These are phyloP conservation scores for Nyctereutes procyonoides DNA, from an alignment of 2,113 vertebrate genomes.

Conservation along the genomic window DNA sequence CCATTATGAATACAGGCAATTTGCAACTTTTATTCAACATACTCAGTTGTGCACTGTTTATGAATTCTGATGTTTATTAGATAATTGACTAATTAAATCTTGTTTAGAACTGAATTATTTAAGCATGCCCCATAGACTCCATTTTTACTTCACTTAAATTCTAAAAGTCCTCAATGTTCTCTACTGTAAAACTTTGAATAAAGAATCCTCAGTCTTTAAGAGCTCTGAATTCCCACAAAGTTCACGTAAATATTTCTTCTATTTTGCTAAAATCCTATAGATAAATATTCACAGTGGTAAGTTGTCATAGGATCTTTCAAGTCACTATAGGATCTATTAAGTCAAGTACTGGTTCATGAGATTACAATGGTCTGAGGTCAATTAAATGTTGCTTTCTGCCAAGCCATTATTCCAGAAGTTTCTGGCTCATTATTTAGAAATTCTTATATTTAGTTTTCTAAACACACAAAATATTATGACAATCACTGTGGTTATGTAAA, in stretches of 20 bases:
- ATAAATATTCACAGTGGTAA: not conserved
- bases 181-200: conserved; percentile 49
- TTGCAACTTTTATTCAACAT: conserved; percentile 68
- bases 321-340: not conserved
- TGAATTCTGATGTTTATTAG: conserved; percentile 76
- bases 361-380: not conserved
- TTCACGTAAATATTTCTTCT: not conserved
- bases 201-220: not conserved
- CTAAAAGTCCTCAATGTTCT: not conserved
- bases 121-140: conserved; percentile 53
- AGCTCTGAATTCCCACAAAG: not conserved
- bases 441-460: not conserved
- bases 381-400: not conserved
- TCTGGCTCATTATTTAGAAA: not conserved
- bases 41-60: conserved; percentile 60
- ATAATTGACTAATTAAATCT: conserved; percentile 79
- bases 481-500: not conserved
- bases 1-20: conserved; percentile 61
- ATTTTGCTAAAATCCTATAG: not conserved
- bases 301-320: not conserved
- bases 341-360: not conserved
- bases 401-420: not conserved
- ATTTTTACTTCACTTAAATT: conserved; percentile 63
- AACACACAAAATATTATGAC: not conserved
- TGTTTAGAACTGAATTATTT: conserved; percentile 63